Base-by-base conservation (phyloP, 2,113 vertebrate species). In the Hoplias malabaricus region DNA sequence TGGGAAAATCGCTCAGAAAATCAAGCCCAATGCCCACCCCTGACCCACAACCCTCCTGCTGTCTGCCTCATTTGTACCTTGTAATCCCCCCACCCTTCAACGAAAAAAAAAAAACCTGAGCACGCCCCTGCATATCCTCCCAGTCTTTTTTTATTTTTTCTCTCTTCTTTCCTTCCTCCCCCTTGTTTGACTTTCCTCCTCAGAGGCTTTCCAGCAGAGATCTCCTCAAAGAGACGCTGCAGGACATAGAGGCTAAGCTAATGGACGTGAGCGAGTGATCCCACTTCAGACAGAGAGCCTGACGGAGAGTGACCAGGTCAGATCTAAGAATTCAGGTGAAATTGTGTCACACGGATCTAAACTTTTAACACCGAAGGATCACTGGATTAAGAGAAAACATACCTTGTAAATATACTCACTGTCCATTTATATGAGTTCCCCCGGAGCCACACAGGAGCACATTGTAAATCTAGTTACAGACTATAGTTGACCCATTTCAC, bases 11-110 rank as follows among this genome's bases (percentile, higher is more conserved):
- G 31, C 27, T 19, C 10, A 42, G 57, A 43, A 80, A 82, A 76
- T 59, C 73, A 50, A 27, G n/a, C 59, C 57, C 70, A 76, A 70
- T n/a, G 48, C 69, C 40, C 38, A 69, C 19, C 2, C 42, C 29
- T 5, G 21, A 8, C 19, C 11, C 16, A 11, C 16, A 1, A 33
- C 68, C 66, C 78, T 78, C 68, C 74, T 36, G 59, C 79, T 61
- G 53, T 65, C 73, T 33, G 23, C 57, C 70, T 86, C 70, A 80
- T 85, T 84, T 84, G 76, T 85, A 81, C 78, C 78, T 73, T 85
- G 83, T 85, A 84, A 86, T 84, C 85, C 82, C 66, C 71, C 79
- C 42, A 1, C n/a, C n/a, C n/a, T n/a, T n/a, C n/a, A n/a, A n/a
- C n/a, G n/a, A n/a, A n/a, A n/a, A n/a, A n/a, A n/a, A n/a, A 61